Evolutionary conservation across 2,113 vertebrate genomes (phyloP).

Genomic region (Nipponia nippon): DNA sequence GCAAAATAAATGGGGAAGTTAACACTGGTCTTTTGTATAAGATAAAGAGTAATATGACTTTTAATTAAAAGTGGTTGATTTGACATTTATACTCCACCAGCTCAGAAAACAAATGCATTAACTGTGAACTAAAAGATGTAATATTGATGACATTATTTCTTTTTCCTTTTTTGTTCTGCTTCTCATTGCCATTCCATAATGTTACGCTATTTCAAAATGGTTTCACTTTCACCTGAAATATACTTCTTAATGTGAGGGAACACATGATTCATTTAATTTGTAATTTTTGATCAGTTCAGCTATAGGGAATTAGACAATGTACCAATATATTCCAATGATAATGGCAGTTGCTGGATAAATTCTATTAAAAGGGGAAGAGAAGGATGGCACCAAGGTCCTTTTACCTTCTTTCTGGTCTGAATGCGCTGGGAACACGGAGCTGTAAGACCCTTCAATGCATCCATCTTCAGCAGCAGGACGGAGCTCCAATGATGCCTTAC

Average conservation of each 20-base stretch:
- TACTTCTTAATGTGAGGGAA: neutral
- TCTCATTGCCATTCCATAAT: neutral
- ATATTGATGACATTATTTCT: neutral
- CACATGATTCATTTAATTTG: neutral
- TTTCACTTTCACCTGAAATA: neutral
- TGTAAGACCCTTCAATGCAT: neutral
- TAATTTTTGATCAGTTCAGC: neutral
- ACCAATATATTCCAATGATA: neutral
- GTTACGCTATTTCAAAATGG: neutral
- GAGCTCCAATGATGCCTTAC: neutral
- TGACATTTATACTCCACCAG: neutral
- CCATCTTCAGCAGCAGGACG: accelerated
- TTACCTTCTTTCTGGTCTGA: neutral
- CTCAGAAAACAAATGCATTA: slow-evolving; percentile 29
- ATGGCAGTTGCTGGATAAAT: neutral
- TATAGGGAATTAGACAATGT: neutral
- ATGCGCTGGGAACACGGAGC: neutral
- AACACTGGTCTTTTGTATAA: neutral
- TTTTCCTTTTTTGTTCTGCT: neutral
- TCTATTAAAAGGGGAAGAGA: neutral
- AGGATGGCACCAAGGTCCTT: neutral
- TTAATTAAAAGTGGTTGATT: slow-evolving; percentile 9
- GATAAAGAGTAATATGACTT: neutral
- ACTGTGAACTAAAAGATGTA: neutral
- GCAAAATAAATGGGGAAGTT: neutral